phyloP scores from a whole-genome alignment of 2,113 vertebrate genomes.

The Candoia aspera region DNA sequence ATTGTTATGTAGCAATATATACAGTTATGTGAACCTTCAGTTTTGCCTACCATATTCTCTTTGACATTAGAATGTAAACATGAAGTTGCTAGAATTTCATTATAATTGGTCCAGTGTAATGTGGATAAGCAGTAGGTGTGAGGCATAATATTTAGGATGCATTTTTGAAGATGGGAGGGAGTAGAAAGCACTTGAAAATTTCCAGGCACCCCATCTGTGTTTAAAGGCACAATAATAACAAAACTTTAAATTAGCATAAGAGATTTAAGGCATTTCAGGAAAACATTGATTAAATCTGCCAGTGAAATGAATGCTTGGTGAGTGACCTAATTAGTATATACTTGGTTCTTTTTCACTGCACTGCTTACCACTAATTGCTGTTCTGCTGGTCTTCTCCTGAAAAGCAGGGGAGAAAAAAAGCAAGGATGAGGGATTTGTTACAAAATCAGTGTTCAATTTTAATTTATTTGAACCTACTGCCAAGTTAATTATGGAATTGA shows the following conservation, averaged over 20 bases:
- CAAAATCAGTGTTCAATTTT: slow-evolving; percentile 75
- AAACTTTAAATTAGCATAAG: slow-evolving; percentile 72
- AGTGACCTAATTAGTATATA: slow-evolving; percentile 78
- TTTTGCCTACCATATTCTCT: slow-evolving; percentile 51
- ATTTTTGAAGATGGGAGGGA: slow-evolving; percentile 22
- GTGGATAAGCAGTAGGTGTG: slow-evolving; percentile 46
- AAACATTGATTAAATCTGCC: slow-evolving; percentile 77
- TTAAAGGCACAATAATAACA: slow-evolving; percentile 72
- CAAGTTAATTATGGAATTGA: slow-evolving; percentile 71
- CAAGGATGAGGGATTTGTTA: slow-evolving; percentile 71
- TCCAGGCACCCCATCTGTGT: slow-evolving; percentile 71
- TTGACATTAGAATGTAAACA: slow-evolving; percentile 52
- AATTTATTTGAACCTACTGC: slow-evolving; percentile 75
- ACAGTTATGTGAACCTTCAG: slow-evolving; percentile 56
- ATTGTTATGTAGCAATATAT: slow-evolving; percentile 34
- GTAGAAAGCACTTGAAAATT: slow-evolving; percentile 66
- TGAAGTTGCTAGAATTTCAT: slow-evolving; percentile 61
- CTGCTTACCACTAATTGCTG: slow-evolving; percentile 74
- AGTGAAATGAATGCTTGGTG: slow-evolving; percentile 70
- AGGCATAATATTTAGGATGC: slow-evolving; percentile 63
- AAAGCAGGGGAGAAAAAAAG: slow-evolving; percentile 74
- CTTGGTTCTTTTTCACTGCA: slow-evolving; percentile 73
- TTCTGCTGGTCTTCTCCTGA: slow-evolving; percentile 72
- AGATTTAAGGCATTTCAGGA: slow-evolving; percentile 74
- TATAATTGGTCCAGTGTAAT: slow-evolving; percentile 56